Base-by-base conservation (phyloP, 1,140 invertebrate genomes). In the Pseudomyrmex cubaensis region DNA sequence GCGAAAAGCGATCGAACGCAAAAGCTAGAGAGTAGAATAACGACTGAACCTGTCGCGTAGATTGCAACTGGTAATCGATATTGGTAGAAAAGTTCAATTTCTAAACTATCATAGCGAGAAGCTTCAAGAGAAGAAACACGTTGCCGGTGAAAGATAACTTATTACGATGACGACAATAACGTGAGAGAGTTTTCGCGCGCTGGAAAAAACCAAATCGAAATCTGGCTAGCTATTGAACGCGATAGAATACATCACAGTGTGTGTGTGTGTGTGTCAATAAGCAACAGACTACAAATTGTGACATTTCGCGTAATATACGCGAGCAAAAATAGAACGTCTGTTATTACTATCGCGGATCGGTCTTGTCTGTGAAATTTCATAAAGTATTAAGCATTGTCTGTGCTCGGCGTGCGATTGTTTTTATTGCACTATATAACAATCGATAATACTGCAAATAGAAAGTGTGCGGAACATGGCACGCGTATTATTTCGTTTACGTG, bases 361-460 rank as follows among this genome's bases (percentile, higher is more conserved):
- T 22, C 61, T 46, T 46, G 59, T 82, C 78, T 62, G 69, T 25
- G n/a, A 82, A 82, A 82, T 82, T 82, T 82, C 57, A 82, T 82
- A 54, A 82, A 82, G 70, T 74, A 82, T 82, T 82, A 17, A 82
- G 35, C n/a, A 63, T 12, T 25, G 69, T 75, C 70, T 82, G 52
- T 56, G 35, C 35, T 35, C 35, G 12, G 15, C 57, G 57, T 17
- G 50, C 17, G 69, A 20, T 17, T 74, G 69, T 74, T 75, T 82
- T 82, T 75, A 82, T 63, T 63, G 63, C 69, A 54, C 22, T 78
- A 57, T 78, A 70, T 12, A 48, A 35, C 3, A 74, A 82, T 82
- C 78, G 78, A 82, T 82, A 75, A 70, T 44, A 35, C 35, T 4
- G 35, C n/a, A 78, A 69, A 78, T 69, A 66, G 54, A 70, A 70